phyloP scores from a whole-genome alignment of 2,113 vertebrate genomes.

The Salvator merianae region DNA sequence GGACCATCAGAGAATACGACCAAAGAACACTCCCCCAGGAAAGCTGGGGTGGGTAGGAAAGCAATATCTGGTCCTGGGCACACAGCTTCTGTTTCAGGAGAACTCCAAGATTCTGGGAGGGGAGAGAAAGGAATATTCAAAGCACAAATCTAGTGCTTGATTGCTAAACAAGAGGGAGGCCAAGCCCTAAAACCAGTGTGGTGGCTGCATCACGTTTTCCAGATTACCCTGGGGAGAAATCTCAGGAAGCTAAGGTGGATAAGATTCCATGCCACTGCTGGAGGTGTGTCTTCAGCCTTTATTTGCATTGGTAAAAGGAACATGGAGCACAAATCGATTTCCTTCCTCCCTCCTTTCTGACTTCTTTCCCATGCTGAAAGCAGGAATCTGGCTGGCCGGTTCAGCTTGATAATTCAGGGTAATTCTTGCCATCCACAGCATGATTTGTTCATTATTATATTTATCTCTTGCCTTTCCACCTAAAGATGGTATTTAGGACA shows the following conservation, averaged over 20 bases:
- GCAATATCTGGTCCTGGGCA: accelerated
- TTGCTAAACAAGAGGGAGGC: not conserved
- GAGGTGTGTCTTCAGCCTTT: not conserved
- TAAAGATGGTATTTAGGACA: not conserved
- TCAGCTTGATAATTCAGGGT: not conserved
- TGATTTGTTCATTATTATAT: too few species aligned
- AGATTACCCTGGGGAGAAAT: too few species aligned
- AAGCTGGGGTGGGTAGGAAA: accelerated
- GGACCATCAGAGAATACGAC: accelerated
- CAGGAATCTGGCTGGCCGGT: not conserved
- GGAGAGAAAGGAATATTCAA: not conserved
- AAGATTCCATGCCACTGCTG: not conserved
- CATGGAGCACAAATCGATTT: accelerated
- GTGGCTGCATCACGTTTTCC: not conserved
- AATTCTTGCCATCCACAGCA: not conserved
- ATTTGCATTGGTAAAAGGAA: not conserved
- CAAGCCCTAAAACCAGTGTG: not conserved
- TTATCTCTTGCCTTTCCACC: too few species aligned
- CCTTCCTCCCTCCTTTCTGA: too few species aligned
- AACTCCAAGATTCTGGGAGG: not conserved
- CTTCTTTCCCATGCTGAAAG: not conserved
- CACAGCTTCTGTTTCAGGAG: not conserved
- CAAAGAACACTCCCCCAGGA: not conserved
- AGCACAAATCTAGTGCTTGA: not conserved
- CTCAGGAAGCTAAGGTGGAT: not conserved